These are phyloP conservation scores for Belgica antarctica DNA, from an alignment of 2,888 invertebrate genomes.

Conservation along the genomic window DNA sequence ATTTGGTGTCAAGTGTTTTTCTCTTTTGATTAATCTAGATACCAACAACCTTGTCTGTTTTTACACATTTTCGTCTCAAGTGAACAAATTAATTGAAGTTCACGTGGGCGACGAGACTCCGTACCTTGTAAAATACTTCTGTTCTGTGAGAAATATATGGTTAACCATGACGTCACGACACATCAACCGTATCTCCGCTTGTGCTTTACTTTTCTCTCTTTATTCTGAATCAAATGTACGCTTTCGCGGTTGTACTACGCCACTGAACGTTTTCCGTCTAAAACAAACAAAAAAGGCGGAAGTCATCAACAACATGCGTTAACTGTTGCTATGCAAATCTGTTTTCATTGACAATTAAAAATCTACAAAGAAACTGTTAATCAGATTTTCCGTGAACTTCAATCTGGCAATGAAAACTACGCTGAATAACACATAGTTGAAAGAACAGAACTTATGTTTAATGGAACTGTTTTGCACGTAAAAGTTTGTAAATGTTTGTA, in stretches of 20 bases:
- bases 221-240: not conserved
- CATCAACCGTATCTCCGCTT: slow-evolving; percentile 29
- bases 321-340: slow-evolving; percentile 15
- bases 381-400: not conserved
- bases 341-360: not conserved
- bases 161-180: slow-evolving; percentile 23
- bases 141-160: not conserved
- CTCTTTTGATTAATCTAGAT: too few species aligned
- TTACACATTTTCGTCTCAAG: too few species aligned
- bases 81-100: not conserved
- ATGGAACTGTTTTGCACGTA: too few species aligned
- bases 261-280: not conserved
- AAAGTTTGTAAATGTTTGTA: too few species aligned
- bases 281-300: slow-evolving; percentile 12
- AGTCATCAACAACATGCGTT: slow-evolving; percentile 10
- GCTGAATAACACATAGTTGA: too few species aligned
- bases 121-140: slow-evolving; percentile 11
- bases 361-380: not conserved
- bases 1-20: not conserved
- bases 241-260: not conserved
- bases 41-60: too few species aligned
- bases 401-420: too few species aligned
- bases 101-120: too few species aligned
- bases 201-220: slow-evolving; percentile 7
- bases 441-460: too few species aligned